Conservation (phyloP, 1,140 invertebrate genomes). For the Acromyrmex charruanus region DNA sequence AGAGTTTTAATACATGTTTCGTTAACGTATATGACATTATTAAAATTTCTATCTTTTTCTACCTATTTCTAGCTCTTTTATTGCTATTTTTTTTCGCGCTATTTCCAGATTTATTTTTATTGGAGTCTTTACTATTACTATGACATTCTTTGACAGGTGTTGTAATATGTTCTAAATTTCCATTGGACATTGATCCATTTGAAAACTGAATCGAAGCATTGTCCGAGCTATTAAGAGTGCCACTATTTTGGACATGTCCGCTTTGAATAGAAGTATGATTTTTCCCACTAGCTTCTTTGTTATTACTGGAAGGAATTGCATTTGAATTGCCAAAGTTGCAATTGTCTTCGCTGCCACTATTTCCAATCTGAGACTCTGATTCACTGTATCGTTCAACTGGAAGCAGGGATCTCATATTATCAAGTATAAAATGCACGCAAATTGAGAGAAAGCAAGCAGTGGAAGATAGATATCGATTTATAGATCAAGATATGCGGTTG, state of each 20-base stretch:
- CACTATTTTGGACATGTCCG: constrained; percentile 88
- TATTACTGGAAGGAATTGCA: constrained; percentile 91
- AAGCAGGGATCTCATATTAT: constrained; percentile 81
- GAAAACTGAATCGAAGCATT: constrained; percentile 89
- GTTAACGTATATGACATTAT: not conserved
- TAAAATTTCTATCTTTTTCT: constrained; percentile 87
- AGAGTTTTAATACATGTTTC: not conserved
- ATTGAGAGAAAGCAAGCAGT: constrained; percentile 9
- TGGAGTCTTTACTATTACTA: constrained; percentile 88
- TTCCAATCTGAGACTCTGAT: constrained; percentile 94
- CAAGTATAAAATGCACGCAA: constrained; percentile 19
- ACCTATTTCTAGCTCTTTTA: constrained; percentile 91
- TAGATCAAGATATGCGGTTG: constrained; percentile 1
- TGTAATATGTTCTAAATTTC: constrained; percentile 85
- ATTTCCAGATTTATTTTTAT: constrained; percentile 88
- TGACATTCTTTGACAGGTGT: constrained; percentile 87
- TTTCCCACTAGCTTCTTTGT: constrained; percentile 87
- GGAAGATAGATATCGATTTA: constrained; percentile 26
- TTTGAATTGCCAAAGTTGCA: constrained; percentile 87
- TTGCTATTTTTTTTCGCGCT: constrained; percentile 90
- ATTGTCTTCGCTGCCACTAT: constrained; percentile 90
- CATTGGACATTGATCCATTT: constrained; percentile 87
- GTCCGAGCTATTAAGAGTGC: constrained; percentile 88
- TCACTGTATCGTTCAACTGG: constrained; percentile 94
- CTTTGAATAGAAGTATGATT: constrained; percentile 90